Evolutionary conservation across 2,888 invertebrate genomes (phyloP).

Genomic region (Acleris laterana): DNA sequence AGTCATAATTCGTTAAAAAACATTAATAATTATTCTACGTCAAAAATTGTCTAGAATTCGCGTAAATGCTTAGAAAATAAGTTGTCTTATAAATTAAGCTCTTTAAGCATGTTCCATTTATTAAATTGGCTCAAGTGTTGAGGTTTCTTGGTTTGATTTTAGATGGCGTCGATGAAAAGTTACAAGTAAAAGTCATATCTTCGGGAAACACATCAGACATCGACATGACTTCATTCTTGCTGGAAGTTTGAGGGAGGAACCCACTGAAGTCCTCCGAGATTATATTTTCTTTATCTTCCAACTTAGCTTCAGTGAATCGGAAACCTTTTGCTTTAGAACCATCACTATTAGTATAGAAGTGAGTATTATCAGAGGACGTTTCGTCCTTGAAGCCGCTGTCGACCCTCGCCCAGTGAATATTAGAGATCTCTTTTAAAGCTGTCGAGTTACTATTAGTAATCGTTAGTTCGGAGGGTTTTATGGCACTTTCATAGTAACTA

Average conservation of each 20-base stretch:
- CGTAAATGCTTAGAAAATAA: conserved; percentile 69
- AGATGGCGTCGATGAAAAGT: conserved; percentile 79
- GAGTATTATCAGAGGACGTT: conserved; percentile 68
- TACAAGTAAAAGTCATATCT: conserved; percentile 75
- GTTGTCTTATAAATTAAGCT: conserved; percentile 43
- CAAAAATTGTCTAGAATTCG: conserved; percentile 56
- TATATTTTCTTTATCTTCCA: conserved; percentile 69
- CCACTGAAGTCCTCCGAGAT: conserved; percentile 60
- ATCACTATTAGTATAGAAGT: conserved; percentile 63
- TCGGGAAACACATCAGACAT: conserved; percentile 77
- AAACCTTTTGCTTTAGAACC: conserved; percentile 55
- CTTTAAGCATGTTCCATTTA: conserved; percentile 34
- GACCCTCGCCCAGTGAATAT: conserved; percentile 75
- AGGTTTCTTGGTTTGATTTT: conserved; percentile 72
- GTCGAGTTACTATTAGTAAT: conserved; percentile 61
- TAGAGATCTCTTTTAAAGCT: conserved; percentile 75
- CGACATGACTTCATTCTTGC: conserved; percentile 69
- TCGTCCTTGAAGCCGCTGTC: conserved; percentile 81
- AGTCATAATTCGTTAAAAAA: conserved; percentile 57
- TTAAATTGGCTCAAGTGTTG: conserved; percentile 47
- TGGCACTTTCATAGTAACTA: conserved; percentile 80
- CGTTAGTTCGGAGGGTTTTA: conserved; percentile 79
- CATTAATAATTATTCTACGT: conserved; percentile 65
- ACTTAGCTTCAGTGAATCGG: conserved; percentile 60
- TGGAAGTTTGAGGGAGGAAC: conserved; percentile 57